Evolutionary conservation across 2,888 invertebrate species (phyloP).

Genomic region (Drosophila conformis): DNA sequence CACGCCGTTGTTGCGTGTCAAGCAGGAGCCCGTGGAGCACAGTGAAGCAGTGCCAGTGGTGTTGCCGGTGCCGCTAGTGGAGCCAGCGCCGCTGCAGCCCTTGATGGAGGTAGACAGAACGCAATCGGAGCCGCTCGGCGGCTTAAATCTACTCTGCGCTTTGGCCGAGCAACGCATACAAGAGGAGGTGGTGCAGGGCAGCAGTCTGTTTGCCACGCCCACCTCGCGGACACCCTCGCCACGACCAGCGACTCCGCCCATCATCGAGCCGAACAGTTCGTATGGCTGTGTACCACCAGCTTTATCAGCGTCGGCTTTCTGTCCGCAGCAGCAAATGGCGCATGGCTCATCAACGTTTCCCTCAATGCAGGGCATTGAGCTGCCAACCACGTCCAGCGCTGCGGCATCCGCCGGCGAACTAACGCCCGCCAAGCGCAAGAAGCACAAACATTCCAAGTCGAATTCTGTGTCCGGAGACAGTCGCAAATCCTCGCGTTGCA

Average conservation of each 20-base stretch:
- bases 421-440: constrained; percentile 83
- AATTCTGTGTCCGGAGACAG: constrained; percentile 66
- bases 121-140: constrained; percentile 86
- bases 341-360: constrained; percentile 67
- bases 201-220: constrained; percentile 67
- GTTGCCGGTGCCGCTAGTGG: constrained; percentile 13
- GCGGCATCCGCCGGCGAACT: constrained; percentile 19
- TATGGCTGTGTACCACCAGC: constrained; percentile 11
- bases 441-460: constrained; percentile 85
- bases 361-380: constrained; percentile 80
- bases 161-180: constrained; percentile 93
- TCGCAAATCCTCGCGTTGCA: constrained; percentile 78
- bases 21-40: constrained; percentile 81
- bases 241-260: constrained; percentile 15
- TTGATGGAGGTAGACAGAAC: constrained; percentile 45
- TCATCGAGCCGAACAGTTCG: constrained; percentile 15
- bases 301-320: constrained; percentile 25
- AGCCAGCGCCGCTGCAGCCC: constrained; percentile 15
- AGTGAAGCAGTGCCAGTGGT: constrained; percentile 33
- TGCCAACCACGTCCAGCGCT: constrained; percentile 68
- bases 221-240: constrained; percentile 69
- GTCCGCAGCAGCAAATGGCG: constrained; percentile 26
- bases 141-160: constrained; percentile 92
- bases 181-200: constrained; percentile 86
- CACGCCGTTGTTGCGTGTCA: constrained; percentile 85